Conservation (phyloP, 2,113 vertebrate species). For the Lophotis ruficrista region DNA sequence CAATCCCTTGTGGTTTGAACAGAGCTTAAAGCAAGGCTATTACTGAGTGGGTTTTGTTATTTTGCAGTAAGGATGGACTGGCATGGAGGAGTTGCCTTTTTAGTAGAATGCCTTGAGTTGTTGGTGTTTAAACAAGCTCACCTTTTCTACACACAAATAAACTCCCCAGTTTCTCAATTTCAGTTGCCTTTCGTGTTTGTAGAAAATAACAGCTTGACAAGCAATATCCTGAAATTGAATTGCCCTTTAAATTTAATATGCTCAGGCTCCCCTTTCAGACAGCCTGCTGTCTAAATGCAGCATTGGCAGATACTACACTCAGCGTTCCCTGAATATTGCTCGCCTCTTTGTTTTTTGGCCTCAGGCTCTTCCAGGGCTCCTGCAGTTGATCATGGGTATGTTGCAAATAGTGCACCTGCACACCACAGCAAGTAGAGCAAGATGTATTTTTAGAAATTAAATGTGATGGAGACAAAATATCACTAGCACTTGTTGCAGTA, state of each 20-base stretch:
- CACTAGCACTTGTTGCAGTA: not conserved
- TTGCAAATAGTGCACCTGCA: not conserved
- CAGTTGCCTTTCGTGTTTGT: not conserved
- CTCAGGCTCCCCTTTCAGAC: not conserved
- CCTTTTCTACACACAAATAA: not conserved
- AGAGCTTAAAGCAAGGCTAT: not conserved
- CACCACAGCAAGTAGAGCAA: not conserved
- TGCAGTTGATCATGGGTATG: not conserved
- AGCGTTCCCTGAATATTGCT: not conserved
- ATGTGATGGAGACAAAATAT: not conserved
- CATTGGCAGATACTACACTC: not conserved
- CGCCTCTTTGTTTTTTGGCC: not conserved
- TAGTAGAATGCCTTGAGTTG: not conserved
- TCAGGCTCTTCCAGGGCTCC: not conserved
- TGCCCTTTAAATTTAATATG: slow-evolving; percentile 32
- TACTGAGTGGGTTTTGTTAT: not conserved
- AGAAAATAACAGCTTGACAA: slow-evolving; percentile 19
- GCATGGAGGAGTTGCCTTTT: not conserved
- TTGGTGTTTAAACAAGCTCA: not conserved
- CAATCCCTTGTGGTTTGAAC: not conserved
- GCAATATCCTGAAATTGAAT: slow-evolving; percentile 38
- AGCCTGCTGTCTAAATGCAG: slow-evolving; percentile 15
- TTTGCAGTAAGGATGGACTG: not conserved
- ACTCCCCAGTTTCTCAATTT: not conserved
- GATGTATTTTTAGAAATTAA: not conserved